Evolutionary conservation across 2,797 vertebrate genomes (phyloP).

Genomic region (Anomalospiza imberbis): DNA sequence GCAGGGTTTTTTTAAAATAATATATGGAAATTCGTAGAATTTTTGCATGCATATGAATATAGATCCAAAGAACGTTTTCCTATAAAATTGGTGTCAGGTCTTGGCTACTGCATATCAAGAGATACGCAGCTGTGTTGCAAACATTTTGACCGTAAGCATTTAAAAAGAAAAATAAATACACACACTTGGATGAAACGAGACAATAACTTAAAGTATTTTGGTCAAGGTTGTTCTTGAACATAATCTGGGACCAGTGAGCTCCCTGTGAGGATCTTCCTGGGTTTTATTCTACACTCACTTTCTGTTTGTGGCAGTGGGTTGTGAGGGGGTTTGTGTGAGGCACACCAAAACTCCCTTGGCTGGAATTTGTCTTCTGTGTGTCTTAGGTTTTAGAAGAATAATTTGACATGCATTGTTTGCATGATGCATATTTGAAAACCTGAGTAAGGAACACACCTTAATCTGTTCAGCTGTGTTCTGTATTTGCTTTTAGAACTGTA

Average conservation of each 20-base stretch:
- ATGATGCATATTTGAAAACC: background rate
- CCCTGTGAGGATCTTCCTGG: background rate
- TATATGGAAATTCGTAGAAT: background rate
- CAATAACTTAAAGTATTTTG: background rate
- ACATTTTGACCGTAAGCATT: background rate
- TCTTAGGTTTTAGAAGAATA: accelerated
- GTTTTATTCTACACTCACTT: background rate
- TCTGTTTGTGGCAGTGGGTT: background rate
- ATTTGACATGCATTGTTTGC: background rate
- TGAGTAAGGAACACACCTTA: background rate
- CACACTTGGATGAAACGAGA: background rate
- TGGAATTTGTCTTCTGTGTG: background rate
- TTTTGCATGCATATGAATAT: background rate
- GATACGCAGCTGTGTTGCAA: background rate
- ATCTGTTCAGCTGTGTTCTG: background rate
- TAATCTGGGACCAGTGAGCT: background rate
- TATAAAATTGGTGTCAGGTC: background rate
- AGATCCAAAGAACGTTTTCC: background rate
- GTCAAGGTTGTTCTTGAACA: background rate
- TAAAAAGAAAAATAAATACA: background rate
- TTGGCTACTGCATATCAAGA: background rate
- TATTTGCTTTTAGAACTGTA: background rate
- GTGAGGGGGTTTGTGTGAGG: background rate
- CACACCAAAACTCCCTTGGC: background rate
- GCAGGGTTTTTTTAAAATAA: background rate